Percentiles rank a stretch among this genome's conserved stretches.
Evolutionary conservation across 2,888 invertebrate species (phyloP).

Genomic region (Crepidodera aurea): DNA sequence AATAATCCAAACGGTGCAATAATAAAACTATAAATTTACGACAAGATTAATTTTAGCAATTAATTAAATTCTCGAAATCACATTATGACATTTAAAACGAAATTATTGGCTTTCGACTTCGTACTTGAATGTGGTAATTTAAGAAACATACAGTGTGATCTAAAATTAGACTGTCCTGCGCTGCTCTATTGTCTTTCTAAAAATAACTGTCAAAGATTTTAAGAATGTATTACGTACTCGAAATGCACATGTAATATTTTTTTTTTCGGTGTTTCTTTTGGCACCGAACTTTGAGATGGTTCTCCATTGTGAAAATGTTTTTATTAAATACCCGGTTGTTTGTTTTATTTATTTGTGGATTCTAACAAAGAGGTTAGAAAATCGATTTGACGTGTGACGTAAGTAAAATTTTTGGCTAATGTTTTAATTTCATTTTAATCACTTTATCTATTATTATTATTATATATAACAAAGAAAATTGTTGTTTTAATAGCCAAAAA

Average conservation of each 20-base stretch:
- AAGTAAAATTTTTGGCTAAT: too few relatives aligned
- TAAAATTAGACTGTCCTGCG: constrained; percentile 37
- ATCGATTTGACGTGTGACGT: too few relatives aligned
- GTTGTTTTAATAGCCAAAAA: too few relatives aligned
- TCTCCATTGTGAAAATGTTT: constrained; percentile 4
- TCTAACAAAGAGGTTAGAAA: neutral
- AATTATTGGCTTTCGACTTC: constrained; percentile 29
- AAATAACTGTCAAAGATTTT: constrained; percentile 33
- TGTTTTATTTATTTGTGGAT: constrained; percentile 16
- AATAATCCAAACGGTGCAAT: too few relatives aligned
- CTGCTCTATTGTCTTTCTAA: constrained; percentile 43
- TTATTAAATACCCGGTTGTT: neutral
- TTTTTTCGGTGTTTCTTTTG: constrained; percentile 23
- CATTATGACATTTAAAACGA: constrained; percentile 6
- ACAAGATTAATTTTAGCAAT: neutral
- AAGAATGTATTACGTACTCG: constrained; percentile 28
- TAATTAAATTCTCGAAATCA: neutral
- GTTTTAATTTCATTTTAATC: too few relatives aligned
- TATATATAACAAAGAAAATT: too few relatives aligned
- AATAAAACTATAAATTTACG: too few relatives aligned
- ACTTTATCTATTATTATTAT: too few relatives aligned
- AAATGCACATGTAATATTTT: constrained; percentile 9
- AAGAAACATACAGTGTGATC: constrained; percentile 31
- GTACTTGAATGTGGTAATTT: constrained; percentile 26
- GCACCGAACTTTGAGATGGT: neutral